Evolutionary conservation across 2,888 invertebrate genomes (phyloP), one percentile per base, ranked within the genome.

Genomic region (Drosophila paramelanica): DNA sequence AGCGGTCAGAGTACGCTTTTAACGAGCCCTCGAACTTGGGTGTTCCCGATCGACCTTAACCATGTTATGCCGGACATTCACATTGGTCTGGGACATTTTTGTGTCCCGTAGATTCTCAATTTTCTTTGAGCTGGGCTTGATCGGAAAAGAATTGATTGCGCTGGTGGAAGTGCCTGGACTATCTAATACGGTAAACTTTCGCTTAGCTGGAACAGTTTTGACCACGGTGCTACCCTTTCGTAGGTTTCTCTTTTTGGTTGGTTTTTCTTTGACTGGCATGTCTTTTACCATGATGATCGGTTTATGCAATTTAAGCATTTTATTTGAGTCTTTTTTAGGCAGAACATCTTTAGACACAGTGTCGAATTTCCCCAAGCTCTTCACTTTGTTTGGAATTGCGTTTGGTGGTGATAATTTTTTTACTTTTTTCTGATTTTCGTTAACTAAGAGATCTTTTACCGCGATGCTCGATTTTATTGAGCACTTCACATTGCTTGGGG

Each of bases 31-130:
- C 3, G 17, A 41, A 5, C 17, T 8, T 41, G 14, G 1, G 1
- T 5, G 11, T 45, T n/a, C 1, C 11, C 3, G 6, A 5, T 43
- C 17, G 2, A 4, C 11, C 7, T 46, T 50, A 7, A 23, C 39
- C 50, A 73, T 69, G 8, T 49, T 36, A n/a, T 57, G 42, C 0
- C 59, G 69, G 7, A 73, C 27, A 46, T 53, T 64, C 0, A 73
- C 41, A 1, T 55, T 74, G n/a, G 25, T 13, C 0, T 2, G 17
- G 2, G 20, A 5, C 0, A 27, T 17, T 11, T 31, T 60, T 5
- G 23, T 5, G 14, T 14, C 11, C 13, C 5, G 13, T 13, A 36
- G 13, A 36, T 36, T 36, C 1, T 41, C 42, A 2, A 4, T 6
- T 11, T 33, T 43, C 2, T 11, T 53, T 5, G 43, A 6, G n/a